Evolutionary conservation across 2,888 invertebrate species (phyloP), one percentile per base, ranked within the genome.

Genomic region (Euplexia lucipara): DNA sequence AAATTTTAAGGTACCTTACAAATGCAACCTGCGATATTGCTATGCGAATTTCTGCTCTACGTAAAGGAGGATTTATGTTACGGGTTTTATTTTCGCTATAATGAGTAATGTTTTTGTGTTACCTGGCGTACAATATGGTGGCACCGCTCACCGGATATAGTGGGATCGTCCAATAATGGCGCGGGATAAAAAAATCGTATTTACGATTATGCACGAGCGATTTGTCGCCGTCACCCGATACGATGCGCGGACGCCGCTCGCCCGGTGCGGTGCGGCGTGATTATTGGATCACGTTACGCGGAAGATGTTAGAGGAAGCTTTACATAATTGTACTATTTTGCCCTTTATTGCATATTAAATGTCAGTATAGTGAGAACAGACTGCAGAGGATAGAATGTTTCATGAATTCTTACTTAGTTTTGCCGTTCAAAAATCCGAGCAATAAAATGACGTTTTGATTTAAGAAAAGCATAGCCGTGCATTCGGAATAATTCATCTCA

Each of bases 181-280:
- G 66, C 75, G 71, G 82, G 84, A 88, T 90, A 90, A 91, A 94
- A 65, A 92, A 93, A 92, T 84, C 83, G 83, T 89, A 93, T 93
- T 94, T 93, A 92, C 92, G 90, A 95, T 93, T 93, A 94, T 94
- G 90, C 91, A 94, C 93, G 91, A 93, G 88, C 92, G 91, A 94
- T 94, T 94, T 93, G 92, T 92, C 91, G 83, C 81, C 84, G 94
- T 91, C 92, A 95, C 86, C 88, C 85, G 94, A 95, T 94, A 92
- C 88, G 86, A 83, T 82, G 83, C 76, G 85, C 88, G 87, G 87
- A 83, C 83, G 86, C 76, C 79, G 88, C 88, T 16, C 18, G 86
- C 85, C 82, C 81, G 83, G 79, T 35, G 26, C 54, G 53, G 44
- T 7, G 49, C 49, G 57, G 39, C 45, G 85, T 86, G 89, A 93